Evolutionary conservation across 2,797 vertebrate genomes (phyloP), one percentile per base, ranked within the genome.

Genomic region (Sciurus carolinensis): DNA sequence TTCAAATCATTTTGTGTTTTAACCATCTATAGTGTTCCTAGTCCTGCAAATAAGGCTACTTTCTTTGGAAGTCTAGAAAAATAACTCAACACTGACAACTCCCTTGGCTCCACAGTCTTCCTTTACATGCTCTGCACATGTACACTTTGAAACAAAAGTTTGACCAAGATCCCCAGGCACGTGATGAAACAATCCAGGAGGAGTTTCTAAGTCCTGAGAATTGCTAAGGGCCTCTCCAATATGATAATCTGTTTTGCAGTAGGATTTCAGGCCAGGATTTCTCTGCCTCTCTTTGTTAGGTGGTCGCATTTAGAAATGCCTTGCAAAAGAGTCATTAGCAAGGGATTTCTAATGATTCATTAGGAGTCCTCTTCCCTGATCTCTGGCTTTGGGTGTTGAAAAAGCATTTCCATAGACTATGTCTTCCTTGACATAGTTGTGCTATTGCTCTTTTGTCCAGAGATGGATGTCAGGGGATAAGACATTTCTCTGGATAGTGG

Each of bases 1-100:
- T 93, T 96, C 91, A 96, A 80, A 91, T 84, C 86, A 42, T 73
- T 97, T 95, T 97, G 86, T 96, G 79, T 94, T 95, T 88, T 87
- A 95, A 87, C 66, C 87, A 47, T 80, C 50, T 5, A 69, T 4
- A 1, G 52, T 64, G 62, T 92, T 86, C 71, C 66, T 18, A 59
- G 64, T 28, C 11, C n/a, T 88, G 28, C 18, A 90, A 52, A 83
- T 71, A 80, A 87, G 80, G 18, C 8, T 50, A 36, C 39, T 81
- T 79, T 85, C 73, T 64, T 44, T 88, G 47, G 83, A 88, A 89
- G 39, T 83, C 66, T 81, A 67, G 47, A 80, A 82, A 86, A 86
- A 87, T 39, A 82, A 73, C 9, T 8, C 1, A 77, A 4, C 26
- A 64, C 5, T 42, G 52, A 80, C 67, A 92, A 8, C 13, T 89